Percentiles rank a stretch among this genome's conserved stretches.
These are phyloP conservation scores for Saccostrea echinata DNA, from an alignment of 1,140 invertebrate genomes.

Conservation along the genomic window DNA sequence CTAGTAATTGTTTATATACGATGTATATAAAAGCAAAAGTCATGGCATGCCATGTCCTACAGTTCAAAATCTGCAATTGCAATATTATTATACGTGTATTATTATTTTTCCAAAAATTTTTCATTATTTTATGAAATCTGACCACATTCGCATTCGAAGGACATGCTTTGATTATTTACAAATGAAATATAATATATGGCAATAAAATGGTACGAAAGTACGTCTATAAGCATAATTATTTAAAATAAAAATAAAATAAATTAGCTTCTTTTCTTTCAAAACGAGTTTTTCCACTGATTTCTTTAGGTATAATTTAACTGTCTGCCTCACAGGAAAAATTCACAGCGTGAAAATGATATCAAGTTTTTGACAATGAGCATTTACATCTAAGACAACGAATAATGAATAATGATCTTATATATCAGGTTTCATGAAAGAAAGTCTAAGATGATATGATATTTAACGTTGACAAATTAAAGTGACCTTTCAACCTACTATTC, in stretches of 20 bases:
- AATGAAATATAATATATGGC: not conserved
- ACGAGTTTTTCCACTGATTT: not conserved
- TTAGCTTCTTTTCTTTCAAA: not conserved
- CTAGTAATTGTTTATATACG: too few relatives aligned
- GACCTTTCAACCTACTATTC: not conserved
- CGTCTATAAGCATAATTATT: not conserved
- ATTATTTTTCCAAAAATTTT: too few relatives aligned
- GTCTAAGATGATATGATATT: not conserved
- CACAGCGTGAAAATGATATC: not conserved
- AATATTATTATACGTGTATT: too few relatives aligned
- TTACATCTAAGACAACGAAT: not conserved
- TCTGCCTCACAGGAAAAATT: not conserved
- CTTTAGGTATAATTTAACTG: not conserved
- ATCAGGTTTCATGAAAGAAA: slow-evolving; percentile 5
- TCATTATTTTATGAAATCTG: too few relatives aligned
- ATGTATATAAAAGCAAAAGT: too few relatives aligned
- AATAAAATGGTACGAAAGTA: not conserved
- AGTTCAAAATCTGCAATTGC: too few relatives aligned
- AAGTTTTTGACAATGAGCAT: not conserved
- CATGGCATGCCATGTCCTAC: too few relatives aligned
- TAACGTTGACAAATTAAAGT: not conserved
- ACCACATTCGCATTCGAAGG: too few relatives aligned
- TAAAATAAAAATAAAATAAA: not conserved
- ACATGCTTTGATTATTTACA: not conserved
- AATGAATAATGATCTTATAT: not conserved